Percentiles rank a stretch among this genome's conserved stretches.
Conservation (phyloP, 2,888 invertebrate genomes). For the Tortrix viridana region DNA sequence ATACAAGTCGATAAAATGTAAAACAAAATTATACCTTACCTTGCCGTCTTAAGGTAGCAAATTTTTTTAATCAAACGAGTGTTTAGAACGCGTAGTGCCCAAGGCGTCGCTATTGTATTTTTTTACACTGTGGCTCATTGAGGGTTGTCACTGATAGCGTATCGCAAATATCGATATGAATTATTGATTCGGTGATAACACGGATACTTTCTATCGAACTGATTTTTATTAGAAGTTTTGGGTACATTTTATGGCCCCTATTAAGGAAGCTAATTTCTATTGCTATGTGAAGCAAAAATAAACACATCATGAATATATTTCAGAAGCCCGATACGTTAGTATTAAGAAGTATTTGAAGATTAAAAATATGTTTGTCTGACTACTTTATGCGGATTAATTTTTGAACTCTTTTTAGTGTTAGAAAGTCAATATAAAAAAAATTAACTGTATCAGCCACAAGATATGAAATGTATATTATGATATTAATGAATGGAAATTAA, state of each 20-base stretch:
- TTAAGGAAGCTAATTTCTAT: slow-evolving; percentile 14
- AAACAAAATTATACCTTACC: slow-evolving; percentile 11
- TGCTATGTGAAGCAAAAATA: background rate
- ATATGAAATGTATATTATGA: too few species aligned
- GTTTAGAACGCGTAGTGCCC: slow-evolving; percentile 27
- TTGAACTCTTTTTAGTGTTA: too few species aligned
- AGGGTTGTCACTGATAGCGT: slow-evolving; percentile 60
- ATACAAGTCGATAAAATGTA: slow-evolving; percentile 43
- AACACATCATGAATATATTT: too few species aligned
- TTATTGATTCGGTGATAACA: slow-evolving; percentile 78
- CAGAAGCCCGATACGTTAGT: too few species aligned
- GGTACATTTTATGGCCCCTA: slow-evolving; percentile 37
- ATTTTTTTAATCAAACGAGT: background rate
- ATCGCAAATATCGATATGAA: slow-evolving; percentile 58
- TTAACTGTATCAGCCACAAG: too few species aligned
- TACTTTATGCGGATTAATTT: too few species aligned
- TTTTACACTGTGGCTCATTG: slow-evolving; percentile 62
- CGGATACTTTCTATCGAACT: slow-evolving; percentile 62
- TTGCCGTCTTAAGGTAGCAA: slow-evolving; percentile 6
- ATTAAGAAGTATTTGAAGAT: too few species aligned
- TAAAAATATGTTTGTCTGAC: too few species aligned
- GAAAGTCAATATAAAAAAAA: too few species aligned
- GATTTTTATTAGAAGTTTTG: slow-evolving; percentile 62
- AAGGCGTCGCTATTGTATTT: slow-evolving; percentile 50
- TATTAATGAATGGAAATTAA: too few species aligned